phyloP scores from a whole-genome alignment of 2,797 vertebrate genomes.

The Lepilemur ruficaudatus region DNA sequence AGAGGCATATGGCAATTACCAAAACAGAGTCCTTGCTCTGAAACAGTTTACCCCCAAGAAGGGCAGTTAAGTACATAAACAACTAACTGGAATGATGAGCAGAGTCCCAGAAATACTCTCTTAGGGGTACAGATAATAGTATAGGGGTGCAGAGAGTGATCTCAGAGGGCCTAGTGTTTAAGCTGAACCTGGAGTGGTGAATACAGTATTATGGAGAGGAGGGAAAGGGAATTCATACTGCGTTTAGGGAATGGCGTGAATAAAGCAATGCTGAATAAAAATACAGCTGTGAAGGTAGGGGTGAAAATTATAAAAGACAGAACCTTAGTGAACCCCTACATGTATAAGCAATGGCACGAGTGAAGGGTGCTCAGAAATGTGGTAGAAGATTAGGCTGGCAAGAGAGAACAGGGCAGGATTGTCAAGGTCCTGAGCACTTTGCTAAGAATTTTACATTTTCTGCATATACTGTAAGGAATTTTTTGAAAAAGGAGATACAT shows the following conservation, averaged over 20 bases:
- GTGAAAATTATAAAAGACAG: not conserved
- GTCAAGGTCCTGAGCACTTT: not conserved
- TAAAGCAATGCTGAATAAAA: not conserved
- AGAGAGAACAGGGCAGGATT: not conserved
- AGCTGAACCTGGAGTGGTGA: not conserved
- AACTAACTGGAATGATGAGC: not conserved
- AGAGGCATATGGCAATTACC: not conserved
- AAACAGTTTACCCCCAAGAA: not conserved
- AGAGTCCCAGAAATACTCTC: not conserved
- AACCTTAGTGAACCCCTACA: not conserved
- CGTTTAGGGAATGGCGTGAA: not conserved
- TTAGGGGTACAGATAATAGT: not conserved
- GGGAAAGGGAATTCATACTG: not conserved
- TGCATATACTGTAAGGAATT: not conserved
- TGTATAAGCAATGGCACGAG: not conserved
- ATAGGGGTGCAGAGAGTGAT: not conserved
- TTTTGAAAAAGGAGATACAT: not conserved
- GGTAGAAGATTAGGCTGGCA: not conserved
- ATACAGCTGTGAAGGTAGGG: not conserved
- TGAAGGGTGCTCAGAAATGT: not conserved
- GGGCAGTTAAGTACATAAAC: not conserved
- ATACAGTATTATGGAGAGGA: not conserved
- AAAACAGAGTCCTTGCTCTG: not conserved
- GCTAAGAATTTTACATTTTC: not conserved
- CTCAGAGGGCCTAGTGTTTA: not conserved